Base-by-base conservation (phyloP, 2,888 invertebrate species). In the Drosophila austrosaltans region DNA sequence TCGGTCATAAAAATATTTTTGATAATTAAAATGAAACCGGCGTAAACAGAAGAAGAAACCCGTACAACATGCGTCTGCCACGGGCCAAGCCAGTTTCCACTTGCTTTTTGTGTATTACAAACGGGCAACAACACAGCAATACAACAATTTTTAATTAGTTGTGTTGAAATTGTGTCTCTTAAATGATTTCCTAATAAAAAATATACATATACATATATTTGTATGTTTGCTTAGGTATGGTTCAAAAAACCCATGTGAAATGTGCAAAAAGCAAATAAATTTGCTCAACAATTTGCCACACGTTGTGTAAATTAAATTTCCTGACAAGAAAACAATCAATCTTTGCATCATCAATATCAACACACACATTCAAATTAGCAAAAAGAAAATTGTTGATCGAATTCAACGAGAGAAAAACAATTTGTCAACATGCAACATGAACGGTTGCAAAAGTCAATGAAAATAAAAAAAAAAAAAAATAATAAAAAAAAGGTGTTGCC, bases 31-130 rank as follows among this genome's bases (percentile, higher is more conserved):
- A 84, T 76, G 88, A 88, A 86, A 87, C 82, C 75, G 77, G 54
- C 79, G 68, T 69, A 79, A 75, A 76, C 10, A 8, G 36, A 36
- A 36, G 36, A 48, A 36, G 32, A 72, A 77, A 71, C 78, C 67
- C 75, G 79, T 80, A 79, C 78, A 81, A 81, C 86, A 86, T 89
- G 82, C 83, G 82, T 82, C 78, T 90, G 91, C 90, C 90, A 90
- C 90, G 90, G 90, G 90, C 90, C 90, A 90, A 90, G 82, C 78
- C 74, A 79, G 85, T 78, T 89, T 83, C 63, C 64, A 73, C 72
- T 78, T 79, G 79, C 79, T 76, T 70, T 76, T 68, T 69, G 73
- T 7, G 3, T 69, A 68, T 42, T 58, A 69, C 60, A 58, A 62
- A n/a, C 12, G 40, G n/a, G n/a, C 12, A 67, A 28, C 20, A 30